Conservation (phyloP, 2,113 vertebrate genomes). For the Eurystomus gularis region DNA sequence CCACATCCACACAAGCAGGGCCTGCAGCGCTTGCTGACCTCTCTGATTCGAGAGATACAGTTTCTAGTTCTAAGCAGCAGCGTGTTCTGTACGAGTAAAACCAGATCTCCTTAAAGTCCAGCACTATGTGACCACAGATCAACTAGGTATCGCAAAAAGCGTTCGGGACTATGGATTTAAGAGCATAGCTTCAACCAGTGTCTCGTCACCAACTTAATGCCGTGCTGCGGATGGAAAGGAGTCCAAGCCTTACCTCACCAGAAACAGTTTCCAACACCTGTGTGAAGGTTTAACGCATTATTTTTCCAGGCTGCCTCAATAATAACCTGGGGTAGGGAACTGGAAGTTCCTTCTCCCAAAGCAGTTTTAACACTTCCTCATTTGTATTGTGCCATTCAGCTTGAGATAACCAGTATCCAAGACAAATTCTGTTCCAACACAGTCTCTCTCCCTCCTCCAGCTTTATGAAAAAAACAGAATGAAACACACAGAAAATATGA, state of each 20-base stretch:
- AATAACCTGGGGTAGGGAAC: background rate
- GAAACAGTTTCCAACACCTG: rapidly evolving
- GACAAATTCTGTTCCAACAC: background rate
- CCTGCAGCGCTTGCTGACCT: background rate
- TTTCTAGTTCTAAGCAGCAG: background rate
- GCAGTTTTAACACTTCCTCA: background rate
- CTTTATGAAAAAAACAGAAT: background rate
- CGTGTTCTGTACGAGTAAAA: background rate
- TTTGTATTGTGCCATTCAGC: background rate
- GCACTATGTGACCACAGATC: rapidly evolving
- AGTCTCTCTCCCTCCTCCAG: background rate
- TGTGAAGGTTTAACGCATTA: background rate
- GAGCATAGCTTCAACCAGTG: background rate
- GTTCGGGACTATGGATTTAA: background rate
- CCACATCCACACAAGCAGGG: background rate
- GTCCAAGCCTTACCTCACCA: background rate
- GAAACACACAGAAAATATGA: background rate
- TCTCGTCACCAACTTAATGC: background rate
- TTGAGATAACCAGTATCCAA: background rate
- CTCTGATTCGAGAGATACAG: rapidly evolving
- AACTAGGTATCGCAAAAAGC: background rate
- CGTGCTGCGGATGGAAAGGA: rapidly evolving
- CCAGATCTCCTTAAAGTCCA: background rate
- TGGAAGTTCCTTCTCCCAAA: background rate
- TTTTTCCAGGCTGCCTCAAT: background rate